Evolutionary conservation across 2,113 vertebrate species (phyloP).

Genomic region (Phalacrocorax aristotelis): DNA sequence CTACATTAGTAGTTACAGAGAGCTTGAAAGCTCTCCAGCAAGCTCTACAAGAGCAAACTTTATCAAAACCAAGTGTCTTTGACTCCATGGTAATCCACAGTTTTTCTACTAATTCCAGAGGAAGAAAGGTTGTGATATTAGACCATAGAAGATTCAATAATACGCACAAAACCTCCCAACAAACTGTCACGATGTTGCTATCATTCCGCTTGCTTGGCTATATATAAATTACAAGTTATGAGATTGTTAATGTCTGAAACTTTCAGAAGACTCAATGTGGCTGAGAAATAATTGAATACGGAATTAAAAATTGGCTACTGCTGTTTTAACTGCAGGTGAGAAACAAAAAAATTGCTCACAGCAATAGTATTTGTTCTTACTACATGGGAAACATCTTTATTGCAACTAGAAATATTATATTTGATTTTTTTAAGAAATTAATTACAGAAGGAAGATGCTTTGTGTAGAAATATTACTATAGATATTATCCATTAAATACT

Average conservation of each 20-base stretch:
- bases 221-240: not conserved
- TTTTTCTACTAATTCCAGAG: not conserved
- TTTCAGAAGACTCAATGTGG: not conserved
- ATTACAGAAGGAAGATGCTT: not conserved
- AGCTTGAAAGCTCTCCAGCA: not conserved
- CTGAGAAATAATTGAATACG: not conserved
- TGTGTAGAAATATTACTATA: not conserved
- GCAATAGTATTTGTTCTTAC: not conserved
- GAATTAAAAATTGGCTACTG: not conserved
- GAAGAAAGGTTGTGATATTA: not conserved
- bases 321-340: not conserved
- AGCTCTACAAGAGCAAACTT: not conserved
- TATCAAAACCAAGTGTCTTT: not conserved
- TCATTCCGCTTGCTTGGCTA: not conserved
- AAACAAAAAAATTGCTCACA: not conserved
- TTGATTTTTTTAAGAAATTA: not conserved
- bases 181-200: accelerated
- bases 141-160: not conserved
- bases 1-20: not conserved
- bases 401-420: not conserved
- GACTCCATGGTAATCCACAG: not conserved
- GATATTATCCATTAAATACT: not conserved
- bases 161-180: not conserved
- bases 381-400: not conserved
- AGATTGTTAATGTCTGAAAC: not conserved